Evolutionary conservation across 2,888 invertebrate genomes (phyloP).

Genomic region (Nymphalis polychloros): DNA sequence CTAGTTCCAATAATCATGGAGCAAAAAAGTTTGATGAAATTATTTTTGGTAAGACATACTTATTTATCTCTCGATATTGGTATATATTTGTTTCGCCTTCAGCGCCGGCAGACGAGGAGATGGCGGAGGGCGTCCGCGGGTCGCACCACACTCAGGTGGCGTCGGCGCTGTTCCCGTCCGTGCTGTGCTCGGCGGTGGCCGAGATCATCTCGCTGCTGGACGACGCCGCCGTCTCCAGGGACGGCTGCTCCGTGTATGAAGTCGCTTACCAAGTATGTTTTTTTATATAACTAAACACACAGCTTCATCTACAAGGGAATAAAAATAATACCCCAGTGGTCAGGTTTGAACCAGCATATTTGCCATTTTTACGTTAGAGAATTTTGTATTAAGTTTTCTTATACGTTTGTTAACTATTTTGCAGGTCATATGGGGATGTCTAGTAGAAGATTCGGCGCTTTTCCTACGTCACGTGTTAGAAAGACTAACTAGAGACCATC

Average conservation of each 20-base stretch:
- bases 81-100: background rate
- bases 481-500: constrained; percentile 94
- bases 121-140: constrained; percentile 86
- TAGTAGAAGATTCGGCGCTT: constrained; percentile 98
- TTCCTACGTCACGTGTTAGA: constrained; percentile 98
- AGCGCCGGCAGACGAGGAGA: constrained; percentile 82
- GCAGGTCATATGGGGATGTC: constrained; percentile 97
- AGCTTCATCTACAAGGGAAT: too few relatives aligned
- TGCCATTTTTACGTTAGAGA: background rate
- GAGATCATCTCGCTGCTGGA: constrained; percentile 97
- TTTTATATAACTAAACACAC: too few relatives aligned
- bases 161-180: constrained; percentile 97
- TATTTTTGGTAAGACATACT: too few relatives aligned
- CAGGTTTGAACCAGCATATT: too few relatives aligned
- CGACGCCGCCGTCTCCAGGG: constrained; percentile 96
- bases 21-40: too few relatives aligned
- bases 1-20: too few relatives aligned
- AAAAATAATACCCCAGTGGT: too few relatives aligned
- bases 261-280: constrained; percentile 92
- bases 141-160: constrained; percentile 94
- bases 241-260: constrained; percentile 98
- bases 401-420: constrained; percentile 2
- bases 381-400: background rate
- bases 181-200: constrained; percentile 96
- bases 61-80: too few relatives aligned